These are phyloP conservation scores for Aptenodytes patagonicus DNA, from an alignment of 2,113 vertebrate genomes.

Conservation along the genomic window DNA sequence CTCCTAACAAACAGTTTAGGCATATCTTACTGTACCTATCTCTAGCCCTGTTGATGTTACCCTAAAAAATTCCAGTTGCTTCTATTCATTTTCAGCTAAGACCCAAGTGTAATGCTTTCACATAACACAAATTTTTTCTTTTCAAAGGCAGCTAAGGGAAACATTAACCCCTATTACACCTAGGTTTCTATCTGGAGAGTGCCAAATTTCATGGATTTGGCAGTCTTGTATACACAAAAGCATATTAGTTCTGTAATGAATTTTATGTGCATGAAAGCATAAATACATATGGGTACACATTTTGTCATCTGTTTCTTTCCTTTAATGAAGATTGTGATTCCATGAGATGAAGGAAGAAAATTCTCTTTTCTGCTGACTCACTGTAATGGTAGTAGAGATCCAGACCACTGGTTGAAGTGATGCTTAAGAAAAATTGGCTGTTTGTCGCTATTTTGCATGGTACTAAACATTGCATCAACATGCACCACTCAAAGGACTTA, in stretches of 20 bases:
- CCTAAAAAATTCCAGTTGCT: background rate
- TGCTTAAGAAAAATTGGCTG: background rate
- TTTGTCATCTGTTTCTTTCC: background rate
- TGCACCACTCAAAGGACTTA: background rate
- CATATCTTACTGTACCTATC: background rate
- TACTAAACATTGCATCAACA: background rate
- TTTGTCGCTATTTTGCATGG: background rate
- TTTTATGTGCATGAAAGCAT: background rate
- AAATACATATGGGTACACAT: background rate
- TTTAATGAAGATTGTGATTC: background rate
- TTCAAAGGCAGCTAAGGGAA: background rate
- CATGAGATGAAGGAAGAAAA: background rate
- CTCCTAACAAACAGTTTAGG: background rate
- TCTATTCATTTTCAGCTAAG: background rate
- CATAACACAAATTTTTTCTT: background rate
- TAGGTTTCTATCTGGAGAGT: background rate
- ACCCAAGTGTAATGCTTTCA: background rate
- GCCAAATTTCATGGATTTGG: background rate
- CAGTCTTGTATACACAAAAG: background rate
- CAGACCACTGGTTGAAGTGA: background rate
- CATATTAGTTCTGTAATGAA: background rate
- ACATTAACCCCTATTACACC: background rate
- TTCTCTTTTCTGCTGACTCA: background rate
- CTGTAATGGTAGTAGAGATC: background rate
- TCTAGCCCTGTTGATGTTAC: background rate